These are phyloP conservation scores for Patiria pectinifera DNA, from an alignment of 53 echinoderm and acorn worm species.

Conservation along the genomic window DNA sequence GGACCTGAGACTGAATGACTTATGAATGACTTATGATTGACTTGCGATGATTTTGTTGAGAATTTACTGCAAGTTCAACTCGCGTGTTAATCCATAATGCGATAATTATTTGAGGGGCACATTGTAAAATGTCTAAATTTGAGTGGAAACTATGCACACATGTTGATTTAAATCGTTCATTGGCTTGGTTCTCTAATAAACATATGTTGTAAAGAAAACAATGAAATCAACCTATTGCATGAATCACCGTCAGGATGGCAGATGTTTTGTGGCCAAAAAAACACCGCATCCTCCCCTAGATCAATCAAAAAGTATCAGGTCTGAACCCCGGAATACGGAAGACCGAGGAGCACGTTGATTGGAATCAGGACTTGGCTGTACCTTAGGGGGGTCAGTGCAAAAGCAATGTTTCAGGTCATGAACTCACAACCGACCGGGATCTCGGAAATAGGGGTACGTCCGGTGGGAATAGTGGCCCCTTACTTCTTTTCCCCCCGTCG, in stretches of 20 bases:
- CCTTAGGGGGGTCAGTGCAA: background rate
- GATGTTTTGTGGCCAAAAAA: background rate
- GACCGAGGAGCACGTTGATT: background rate
- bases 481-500: background rate
- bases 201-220: background rate
- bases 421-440: conserved; percentile 4
- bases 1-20: too few species aligned
- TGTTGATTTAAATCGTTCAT: background rate
- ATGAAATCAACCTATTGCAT: conserved; percentile 19
- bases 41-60: too few species aligned
- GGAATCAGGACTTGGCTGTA: background rate
- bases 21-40: too few species aligned
- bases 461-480: conserved; percentile 13
- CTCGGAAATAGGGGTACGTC: conserved; percentile 37
- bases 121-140: too few species aligned
- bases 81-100: too few species aligned
- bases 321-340: conserved; percentile 11
- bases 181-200: background rate
- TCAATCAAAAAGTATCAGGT: conserved; percentile 11
- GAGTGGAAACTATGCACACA: too few species aligned
- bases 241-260: conserved; percentile 33
- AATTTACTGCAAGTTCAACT: too few species aligned
- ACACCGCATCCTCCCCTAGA: background rate
- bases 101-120: too few species aligned
- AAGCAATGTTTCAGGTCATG: conserved; percentile 43